Base-by-base conservation (phyloP, 2,888 invertebrate genomes). In the Lepidochitona cinerea region DNA sequence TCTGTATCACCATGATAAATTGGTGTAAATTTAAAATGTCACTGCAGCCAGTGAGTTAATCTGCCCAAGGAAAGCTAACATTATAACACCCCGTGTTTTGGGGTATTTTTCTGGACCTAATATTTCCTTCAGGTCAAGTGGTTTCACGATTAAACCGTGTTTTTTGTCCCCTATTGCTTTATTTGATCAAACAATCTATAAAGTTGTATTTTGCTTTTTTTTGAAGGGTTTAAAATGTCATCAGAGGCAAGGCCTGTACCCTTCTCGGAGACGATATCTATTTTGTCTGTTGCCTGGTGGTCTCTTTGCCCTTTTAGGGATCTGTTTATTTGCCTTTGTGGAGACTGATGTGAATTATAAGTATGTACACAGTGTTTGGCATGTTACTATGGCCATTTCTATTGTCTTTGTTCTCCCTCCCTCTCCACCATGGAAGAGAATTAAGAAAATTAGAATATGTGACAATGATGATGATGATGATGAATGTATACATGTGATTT, bases 291-390 rank as follows among this genome's bases (percentile, higher is more conserved):
- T 91, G 64, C 90, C 94, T 4, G 97, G 96, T 4, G 85, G 94
- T 2, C 85, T 93, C 37, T 90, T 95, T 54, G 96, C 96, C 0
- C 91, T 93, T 12, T 88, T 94, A 0, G 97, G 96, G 0, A 91
- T 97, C 35, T 89, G 95, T 23, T 94, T 95, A 85, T 97, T 94
- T 89, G 95, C 95, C 29, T 95, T 96, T 85, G 91, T 97, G 70
- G 96, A 97, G 90, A 97, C 97, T 0, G 94, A 95, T 80, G 93
- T 94, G 82, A 97, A 97, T 92, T 97, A 97, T 91, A 95, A 95
- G 88, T 94, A 95, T 85, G 94, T 96, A 5, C 97, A 97, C 91
- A 96, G 96, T 71, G 88, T 95, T 53, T 97, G 97, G 97, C 91
- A 91, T 79, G 74, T 89, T 29, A 78, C 85, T 71, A 95, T 96